Base-by-base conservation (phyloP, 2,113 vertebrate genomes). In the Poeciliopsis prolifica region DNA sequence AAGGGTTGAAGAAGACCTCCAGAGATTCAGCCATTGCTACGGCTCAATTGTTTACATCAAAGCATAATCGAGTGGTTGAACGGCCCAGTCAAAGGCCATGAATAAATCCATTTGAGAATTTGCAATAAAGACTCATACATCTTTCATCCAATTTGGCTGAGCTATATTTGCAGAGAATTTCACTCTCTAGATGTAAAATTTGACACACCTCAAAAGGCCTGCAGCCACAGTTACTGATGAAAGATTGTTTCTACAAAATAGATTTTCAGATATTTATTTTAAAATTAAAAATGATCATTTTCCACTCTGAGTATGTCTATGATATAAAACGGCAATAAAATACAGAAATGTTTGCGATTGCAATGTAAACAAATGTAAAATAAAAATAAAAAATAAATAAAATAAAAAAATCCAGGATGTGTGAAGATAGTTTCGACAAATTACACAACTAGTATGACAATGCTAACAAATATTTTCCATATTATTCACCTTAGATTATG, bases 401-500 rank as follows among this genome's bases (percentile, higher is more conserved):
- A 33, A 51, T 30, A 22, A 5, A 9, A 54, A 22, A 9, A 24
- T 44, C 42, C 17, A 44, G 42, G 14, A 2, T 24, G 48, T 8
- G 29, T 29, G 29, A 22, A 19, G 19, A 51, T 7, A 22, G 19
- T 51, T 51, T 51, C 22, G 12, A 77, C 10, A 48, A 54, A 76
- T 26, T 11, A 31, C 68, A 60, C 63, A 63, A 31, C n/a, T 2
- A 54, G 6, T 63, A 31, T 2, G 40, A 76, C 14, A 37, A 35
- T 33, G 61, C n/a, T 4, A 31, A 63, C 61, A 62, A 13, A 71
- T 40, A 3, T 65, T 33, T 37, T 22, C 26, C 24, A 5, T 13
- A 77, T 60, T 5, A 8, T 5, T n/a, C 13, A 1, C 1, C 42
- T 30, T 81, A 62, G 81, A 44, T 87, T 26, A 74, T 13, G 1